Conservation (phyloP, 2,113 vertebrate genomes). For the Melanotaenia duboulayi region DNA sequence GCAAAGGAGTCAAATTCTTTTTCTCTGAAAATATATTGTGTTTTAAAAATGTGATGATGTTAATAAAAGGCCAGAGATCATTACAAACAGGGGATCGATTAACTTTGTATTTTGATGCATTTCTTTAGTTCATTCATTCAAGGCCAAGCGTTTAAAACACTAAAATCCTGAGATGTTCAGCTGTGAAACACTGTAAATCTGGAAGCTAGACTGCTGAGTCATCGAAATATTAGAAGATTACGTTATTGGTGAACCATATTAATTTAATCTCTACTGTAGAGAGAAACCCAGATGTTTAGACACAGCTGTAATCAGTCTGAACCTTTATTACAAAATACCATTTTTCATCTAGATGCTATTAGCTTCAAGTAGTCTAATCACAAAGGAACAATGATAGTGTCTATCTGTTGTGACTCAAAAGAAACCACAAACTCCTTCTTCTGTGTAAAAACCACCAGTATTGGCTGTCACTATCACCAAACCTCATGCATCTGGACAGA, state of each 20-base stretch:
- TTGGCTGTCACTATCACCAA: constrained; percentile 18
- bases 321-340: constrained; percentile 14
- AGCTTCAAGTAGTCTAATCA: background rate
- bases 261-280: background rate
- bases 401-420: background rate
- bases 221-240: background rate
- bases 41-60: constrained; percentile 30
- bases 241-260: background rate
- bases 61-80: constrained; percentile 36
- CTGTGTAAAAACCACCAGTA: background rate
- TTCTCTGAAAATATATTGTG: constrained; percentile 35
- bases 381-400: constrained; percentile 6
- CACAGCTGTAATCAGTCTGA: background rate
- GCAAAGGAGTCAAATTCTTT: constrained; percentile 46
- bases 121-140: background rate
- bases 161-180: constrained; percentile 2
- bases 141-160: constrained; percentile 15
- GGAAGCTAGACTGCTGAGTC: background rate
- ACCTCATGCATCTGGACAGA: background rate
- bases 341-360: background rate
- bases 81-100: constrained; percentile 40
- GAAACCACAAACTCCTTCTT: background rate
- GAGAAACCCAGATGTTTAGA: background rate
- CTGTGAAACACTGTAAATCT: background rate
- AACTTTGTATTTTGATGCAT: constrained; percentile 4